Conservation (phyloP, 2,888 invertebrate species). For the Beris morrisii region DNA sequence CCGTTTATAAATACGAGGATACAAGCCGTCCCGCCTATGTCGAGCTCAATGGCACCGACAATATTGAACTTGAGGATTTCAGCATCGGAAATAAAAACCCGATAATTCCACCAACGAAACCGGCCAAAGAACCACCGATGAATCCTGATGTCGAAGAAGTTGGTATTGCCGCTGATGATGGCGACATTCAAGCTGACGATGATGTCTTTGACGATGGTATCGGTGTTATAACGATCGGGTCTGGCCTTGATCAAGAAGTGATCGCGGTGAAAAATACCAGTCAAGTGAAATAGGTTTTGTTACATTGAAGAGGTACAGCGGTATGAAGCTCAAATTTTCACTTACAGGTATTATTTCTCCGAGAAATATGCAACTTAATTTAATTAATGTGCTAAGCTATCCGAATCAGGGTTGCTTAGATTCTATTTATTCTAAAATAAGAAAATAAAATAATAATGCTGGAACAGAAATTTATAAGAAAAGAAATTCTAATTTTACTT, state of each 20-base stretch:
- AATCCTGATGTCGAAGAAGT: no score
- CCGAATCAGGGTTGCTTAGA: no score
- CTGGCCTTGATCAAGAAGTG: neutral
- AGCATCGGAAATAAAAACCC: no score
- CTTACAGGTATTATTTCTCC: no score
- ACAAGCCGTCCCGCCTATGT: constrained; percentile 52
- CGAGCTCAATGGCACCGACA: neutral
- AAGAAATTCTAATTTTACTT: no score
- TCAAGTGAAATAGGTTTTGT: neutral
- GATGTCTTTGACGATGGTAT: constrained; percentile 12
- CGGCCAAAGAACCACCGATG: neutral
- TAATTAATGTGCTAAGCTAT: no score
- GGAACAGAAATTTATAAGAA: no score
- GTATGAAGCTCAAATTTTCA: no score
- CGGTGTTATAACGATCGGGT: constrained; percentile 11
- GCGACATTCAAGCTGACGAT: neutral
- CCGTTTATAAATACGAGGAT: constrained; percentile 66
- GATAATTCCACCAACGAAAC: constrained; percentile 1
- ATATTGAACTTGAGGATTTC: constrained; percentile 12
- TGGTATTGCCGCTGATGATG: neutral
- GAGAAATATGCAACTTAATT: no score
- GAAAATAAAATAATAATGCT: no score
- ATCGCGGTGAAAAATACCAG: neutral
- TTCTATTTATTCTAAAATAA: no score
- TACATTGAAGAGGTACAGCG: no score